Evolutionary conservation across 2,113 vertebrate genomes (phyloP).

Genomic region (Equus quagga): DNA sequence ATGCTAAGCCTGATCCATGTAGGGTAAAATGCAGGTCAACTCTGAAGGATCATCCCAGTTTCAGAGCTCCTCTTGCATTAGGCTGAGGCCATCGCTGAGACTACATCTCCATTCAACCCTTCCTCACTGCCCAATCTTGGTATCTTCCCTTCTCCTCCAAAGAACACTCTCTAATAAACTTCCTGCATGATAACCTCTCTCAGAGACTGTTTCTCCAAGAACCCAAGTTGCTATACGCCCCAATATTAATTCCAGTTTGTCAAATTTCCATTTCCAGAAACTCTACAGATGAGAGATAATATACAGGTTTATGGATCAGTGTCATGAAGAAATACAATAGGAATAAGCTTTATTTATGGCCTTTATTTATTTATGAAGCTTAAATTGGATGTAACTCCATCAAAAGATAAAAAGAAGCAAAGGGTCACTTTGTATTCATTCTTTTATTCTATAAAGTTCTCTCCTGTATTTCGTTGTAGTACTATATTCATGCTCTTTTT

Average conservation of each 20-base stretch:
- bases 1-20: neutral
- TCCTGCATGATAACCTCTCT: neutral
- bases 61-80: neutral
- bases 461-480: neutral
- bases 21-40: neutral
- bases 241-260: neutral
- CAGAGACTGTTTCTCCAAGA: neutral
- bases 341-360: neutral
- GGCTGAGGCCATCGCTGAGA: neutral
- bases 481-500: neutral
- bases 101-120: neutral
- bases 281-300: neutral
- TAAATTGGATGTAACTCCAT: neutral
- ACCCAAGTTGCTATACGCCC: neutral
- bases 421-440: no score
- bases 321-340: neutral
- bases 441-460: neutral
- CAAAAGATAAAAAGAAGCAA: neutral
- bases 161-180: neutral
- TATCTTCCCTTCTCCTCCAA: neutral
- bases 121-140: neutral
- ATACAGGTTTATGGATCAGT: neutral
- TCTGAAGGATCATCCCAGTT: neutral
- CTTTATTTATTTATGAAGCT: neutral
- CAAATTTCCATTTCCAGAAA: neutral